A percentile compares a stretch with the other conserved stretches of the same genome.
Conservation (phyloP, 23 tunicate species). For the Diplosoma virens region DNA sequence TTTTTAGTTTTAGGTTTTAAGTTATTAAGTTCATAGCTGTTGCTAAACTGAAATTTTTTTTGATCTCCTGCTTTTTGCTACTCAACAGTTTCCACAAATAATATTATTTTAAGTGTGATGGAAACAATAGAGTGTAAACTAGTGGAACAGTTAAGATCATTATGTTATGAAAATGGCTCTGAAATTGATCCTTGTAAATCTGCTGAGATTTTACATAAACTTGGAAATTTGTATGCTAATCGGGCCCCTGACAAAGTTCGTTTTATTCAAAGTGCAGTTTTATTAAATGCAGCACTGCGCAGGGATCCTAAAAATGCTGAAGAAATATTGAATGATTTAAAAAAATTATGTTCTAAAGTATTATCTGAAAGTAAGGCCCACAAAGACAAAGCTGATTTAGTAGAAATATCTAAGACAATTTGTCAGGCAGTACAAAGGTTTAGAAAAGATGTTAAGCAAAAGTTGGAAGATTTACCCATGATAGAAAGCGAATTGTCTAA, state of each 20-base stretch:
- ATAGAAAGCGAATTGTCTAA: not conserved
- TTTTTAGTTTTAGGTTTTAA: too few species aligned
- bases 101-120: too few species aligned
- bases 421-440: not conserved
- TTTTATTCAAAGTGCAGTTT: constrained; percentile 27
- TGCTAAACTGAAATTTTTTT: too few species aligned
- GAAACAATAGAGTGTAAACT: not conserved
- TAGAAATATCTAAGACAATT: not conserved
- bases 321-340: not conserved
- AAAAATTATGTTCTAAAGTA: not conserved
- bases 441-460: not conserved
- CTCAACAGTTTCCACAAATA: too few species aligned
- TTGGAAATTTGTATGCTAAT: constrained; percentile 1
- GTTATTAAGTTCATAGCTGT: too few species aligned
- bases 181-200: not conserved
- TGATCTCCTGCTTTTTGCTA: too few species aligned
- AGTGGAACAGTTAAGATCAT: not conserved
- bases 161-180: not conserved
- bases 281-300: constrained; percentile 31
- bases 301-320: constrained; percentile 15
- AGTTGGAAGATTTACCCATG: not conserved
- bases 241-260: constrained; percentile 7
- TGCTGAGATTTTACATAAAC: not conserved
- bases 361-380: not conserved
- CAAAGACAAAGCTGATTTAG: not conserved